A percentile compares a stretch with the other conserved stretches of the same genome.
Conservation (phyloP, 2,888 invertebrate genomes). For the Cephus pulcher region DNA sequence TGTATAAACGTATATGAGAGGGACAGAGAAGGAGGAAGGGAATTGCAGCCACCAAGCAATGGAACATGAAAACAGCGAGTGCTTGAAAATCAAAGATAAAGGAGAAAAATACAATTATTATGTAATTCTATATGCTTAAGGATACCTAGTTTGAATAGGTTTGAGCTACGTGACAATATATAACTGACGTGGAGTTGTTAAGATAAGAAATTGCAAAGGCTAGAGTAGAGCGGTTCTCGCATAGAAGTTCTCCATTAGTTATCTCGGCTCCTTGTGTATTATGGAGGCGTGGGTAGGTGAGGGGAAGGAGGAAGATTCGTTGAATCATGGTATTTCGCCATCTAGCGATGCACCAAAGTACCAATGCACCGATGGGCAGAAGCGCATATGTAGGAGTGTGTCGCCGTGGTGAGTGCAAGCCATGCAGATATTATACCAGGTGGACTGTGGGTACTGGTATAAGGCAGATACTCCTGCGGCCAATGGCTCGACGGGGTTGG, state of each 20-base stretch:
- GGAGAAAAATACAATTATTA: not conserved
- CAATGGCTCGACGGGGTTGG: slow-evolving; percentile 47
- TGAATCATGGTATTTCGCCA: not conserved
- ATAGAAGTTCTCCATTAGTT: not conserved
- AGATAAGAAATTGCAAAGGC: not conserved
- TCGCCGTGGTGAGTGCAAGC: not conserved
- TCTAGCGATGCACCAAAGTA: not conserved
- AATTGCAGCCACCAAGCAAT: not conserved
- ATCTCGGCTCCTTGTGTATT: not conserved
- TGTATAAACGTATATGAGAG: not conserved
- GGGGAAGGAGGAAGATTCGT: not conserved
- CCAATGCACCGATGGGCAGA: not conserved
- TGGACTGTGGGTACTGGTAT: slow-evolving; percentile 1
- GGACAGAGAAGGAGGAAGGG: not conserved
- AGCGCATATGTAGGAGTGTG: not conserved
- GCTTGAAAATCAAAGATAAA: not conserved
- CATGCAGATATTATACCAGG: not conserved
- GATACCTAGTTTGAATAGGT: not conserved
- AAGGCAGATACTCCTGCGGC: slow-evolving; percentile 47
- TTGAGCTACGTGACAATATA: not conserved
- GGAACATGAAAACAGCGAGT: not conserved
- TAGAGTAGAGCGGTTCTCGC: not conserved
- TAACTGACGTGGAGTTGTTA: not conserved
- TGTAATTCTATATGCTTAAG: not conserved
- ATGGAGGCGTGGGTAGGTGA: not conserved